Evolutionary conservation across 2,888 invertebrate genomes (phyloP).

Genomic region (Lacanobia oleracea): DNA sequence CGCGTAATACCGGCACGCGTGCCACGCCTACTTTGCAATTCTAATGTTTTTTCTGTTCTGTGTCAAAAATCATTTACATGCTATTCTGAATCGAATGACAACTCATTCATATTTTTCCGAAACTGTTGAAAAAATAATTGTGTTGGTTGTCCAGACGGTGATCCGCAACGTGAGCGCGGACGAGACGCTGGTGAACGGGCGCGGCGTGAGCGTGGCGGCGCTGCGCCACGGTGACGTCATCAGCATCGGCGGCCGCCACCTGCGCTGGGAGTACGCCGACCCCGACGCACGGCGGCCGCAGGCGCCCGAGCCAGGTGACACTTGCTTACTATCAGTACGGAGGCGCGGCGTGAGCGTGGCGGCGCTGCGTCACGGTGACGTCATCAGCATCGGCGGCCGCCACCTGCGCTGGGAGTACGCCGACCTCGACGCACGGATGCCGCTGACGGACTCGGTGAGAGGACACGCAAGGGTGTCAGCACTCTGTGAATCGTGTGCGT

Average conservation of each 20-base stretch:
- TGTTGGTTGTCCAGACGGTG: constrained; percentile 77
- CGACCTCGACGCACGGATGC: constrained; percentile 31
- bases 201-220: constrained; percentile 80
- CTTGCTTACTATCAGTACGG: background rate
- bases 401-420: constrained; percentile 85
- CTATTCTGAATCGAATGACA: no score
- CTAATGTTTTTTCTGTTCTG: no score
- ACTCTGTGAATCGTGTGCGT: no score
- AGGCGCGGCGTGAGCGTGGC: constrained; percentile 77
- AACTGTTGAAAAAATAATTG: no score
- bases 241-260: constrained; percentile 77
- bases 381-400: constrained; percentile 80
- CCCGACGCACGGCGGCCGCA: constrained; percentile 54
- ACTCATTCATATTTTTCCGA: no score
- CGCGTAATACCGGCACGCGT: no score
- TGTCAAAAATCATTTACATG: no score
- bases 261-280: constrained; percentile 86
- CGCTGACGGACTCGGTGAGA: no score
- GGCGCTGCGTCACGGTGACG: constrained; percentile 84
- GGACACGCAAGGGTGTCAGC: no score
- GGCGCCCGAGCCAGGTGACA: constrained; percentile 62
- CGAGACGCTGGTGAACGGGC: constrained; percentile 84
- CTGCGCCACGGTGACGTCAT: constrained; percentile 85
- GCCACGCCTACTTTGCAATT: no score
- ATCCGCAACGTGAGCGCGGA: constrained; percentile 84